phyloP scores from a whole-genome alignment of 2,797 vertebrate genomes.

The Phalanger gymnotis region DNA sequence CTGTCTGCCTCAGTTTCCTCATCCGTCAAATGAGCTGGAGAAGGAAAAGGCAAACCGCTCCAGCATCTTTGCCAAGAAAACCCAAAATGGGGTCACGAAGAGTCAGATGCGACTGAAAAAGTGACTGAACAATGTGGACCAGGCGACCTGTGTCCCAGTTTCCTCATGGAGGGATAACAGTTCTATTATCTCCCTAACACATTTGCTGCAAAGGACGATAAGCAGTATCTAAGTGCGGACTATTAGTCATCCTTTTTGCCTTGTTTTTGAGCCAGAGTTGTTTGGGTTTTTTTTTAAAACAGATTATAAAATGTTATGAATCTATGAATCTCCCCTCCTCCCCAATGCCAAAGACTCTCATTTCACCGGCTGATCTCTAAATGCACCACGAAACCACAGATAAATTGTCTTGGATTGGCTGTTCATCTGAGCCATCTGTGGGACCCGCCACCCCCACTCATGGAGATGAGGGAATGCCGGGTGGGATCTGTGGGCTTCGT shows the following conservation, averaged over 20 bases:
- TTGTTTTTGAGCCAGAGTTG: background rate
- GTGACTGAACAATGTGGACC: background rate
- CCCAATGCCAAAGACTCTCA: background rate
- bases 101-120: too few species aligned
- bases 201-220: background rate
- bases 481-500: rapidly evolving
- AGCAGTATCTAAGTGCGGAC: background rate
- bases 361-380: background rate
- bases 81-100: background rate
- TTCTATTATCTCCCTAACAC: background rate
- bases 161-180: background rate
- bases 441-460: rapidly evolving
- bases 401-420: rapidly evolving
- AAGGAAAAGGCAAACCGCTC: background rate
- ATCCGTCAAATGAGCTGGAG: background rate
- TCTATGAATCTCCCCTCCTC: background rate
- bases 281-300: background rate
- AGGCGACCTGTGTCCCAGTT: background rate
- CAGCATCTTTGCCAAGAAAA: background rate
- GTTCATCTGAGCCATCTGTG: rapidly evolving
- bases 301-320: background rate
- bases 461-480: background rate
- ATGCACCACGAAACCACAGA: background rate
- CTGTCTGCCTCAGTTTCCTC: background rate
- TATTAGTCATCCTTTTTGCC: background rate